Base-by-base conservation (phyloP, 1,140 invertebrate species). In the Lethrus apterus region DNA sequence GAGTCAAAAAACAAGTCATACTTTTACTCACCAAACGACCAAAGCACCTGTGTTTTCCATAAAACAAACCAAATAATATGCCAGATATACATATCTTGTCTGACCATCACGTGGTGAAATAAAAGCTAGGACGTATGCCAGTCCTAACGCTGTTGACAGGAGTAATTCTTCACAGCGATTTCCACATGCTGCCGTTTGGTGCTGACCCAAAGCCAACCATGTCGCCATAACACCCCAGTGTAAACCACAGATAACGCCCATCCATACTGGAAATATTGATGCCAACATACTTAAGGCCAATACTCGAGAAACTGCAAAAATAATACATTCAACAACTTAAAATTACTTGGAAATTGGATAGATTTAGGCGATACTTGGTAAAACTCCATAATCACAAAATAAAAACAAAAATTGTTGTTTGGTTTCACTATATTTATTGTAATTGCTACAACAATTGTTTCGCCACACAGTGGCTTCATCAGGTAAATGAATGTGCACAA, bases 1-100 rank as follows among this genome's bases (percentile, higher is more conserved):
- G 20, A 38, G 14, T n/a, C 24, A 11, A 26, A 26, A 26, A 26
- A n/a, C 24, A 7, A 26, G 5, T 26, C 32, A 34, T 14, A 34
- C 4, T 4, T 38, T 24, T 29, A 58, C 63, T 58, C 60, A 71
- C 69, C 70, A 72, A 13, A 69, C 68, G 38, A 69, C 64, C 15
- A 72, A 55, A n/a, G 69, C 63, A 23, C 62, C 65, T 9, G 66
- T 71, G 52, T 72, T 72, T 53, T 72, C 70, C 57, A 72, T 64
- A 53, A 72, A 71, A 55, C 67, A 70, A 5, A 72, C 66, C 21
- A 70, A 53, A 55, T 72, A 72, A 52, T 70, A 72, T 5, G 61
- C 67, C 14, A 72, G 52, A 52, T 72, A 72, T 7, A 67, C 58
- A 52, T 70, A 72, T 35, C 69, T 54, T 4, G 70, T 71, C 7